phyloP scores from a whole-genome alignment of 2,797 vertebrate genomes.

The Odontamblyopus lacepedii region DNA sequence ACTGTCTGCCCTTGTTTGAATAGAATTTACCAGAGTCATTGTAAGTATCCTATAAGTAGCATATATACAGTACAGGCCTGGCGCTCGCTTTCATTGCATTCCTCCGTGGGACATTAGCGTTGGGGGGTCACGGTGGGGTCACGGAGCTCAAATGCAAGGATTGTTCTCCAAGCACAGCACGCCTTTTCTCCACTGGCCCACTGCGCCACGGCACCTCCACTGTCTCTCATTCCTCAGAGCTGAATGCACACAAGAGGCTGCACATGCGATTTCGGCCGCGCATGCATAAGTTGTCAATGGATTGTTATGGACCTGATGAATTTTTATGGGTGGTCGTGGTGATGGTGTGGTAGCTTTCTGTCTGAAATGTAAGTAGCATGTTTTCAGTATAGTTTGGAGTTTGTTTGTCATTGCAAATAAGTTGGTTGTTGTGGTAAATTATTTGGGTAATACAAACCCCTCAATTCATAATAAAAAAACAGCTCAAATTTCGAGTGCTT shows the following conservation, averaged over 20 bases:
- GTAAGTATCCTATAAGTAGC: slow-evolving; percentile 31
- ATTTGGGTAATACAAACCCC: too few relatives aligned
- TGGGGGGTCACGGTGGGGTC: slow-evolving; percentile 90
- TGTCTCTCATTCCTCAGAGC: slow-evolving; percentile 61
- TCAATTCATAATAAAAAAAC: too few relatives aligned
- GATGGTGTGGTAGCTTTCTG: slow-evolving; percentile 19
- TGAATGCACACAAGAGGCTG: slow-evolving; percentile 39
- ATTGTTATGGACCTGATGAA: slow-evolving; percentile 5
- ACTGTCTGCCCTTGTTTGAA: slow-evolving; percentile 30
- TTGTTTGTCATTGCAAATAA: background rate
- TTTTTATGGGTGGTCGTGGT: slow-evolving; percentile 1
- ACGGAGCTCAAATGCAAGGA: slow-evolving; percentile 87
- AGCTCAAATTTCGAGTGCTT: too few relatives aligned
- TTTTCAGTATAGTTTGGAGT: background rate
- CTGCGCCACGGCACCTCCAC: slow-evolving; percentile 56
- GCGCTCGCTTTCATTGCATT: slow-evolving; percentile 47
- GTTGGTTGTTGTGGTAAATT: too few relatives aligned
- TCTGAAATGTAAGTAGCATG: slow-evolving; percentile 58
- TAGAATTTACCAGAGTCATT: slow-evolving; percentile 48
- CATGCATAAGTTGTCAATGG: slow-evolving; percentile 13
- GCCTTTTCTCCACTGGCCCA: slow-evolving; percentile 87
- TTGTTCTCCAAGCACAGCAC: slow-evolving; percentile 91
- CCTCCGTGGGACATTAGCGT: slow-evolving; percentile 85
- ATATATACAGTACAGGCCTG: slow-evolving; percentile 22
- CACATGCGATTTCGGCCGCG: slow-evolving; percentile 33